Conservation (phyloP, 2,888 invertebrate species). For the Himalopsyche tibetana region DNA sequence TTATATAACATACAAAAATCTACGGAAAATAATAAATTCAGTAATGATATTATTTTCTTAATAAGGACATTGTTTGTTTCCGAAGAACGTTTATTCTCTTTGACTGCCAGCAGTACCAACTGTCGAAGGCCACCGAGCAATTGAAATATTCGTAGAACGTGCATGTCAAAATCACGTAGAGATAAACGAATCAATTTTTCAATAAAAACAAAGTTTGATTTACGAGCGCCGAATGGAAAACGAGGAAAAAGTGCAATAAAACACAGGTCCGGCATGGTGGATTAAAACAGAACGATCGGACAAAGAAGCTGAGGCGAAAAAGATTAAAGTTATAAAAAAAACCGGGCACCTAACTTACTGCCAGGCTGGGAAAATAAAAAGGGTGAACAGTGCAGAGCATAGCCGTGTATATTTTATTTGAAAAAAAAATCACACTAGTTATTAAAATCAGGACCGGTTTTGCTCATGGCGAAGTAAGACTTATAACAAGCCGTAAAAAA, state of each 20-base stretch:
- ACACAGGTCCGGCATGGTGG: neutral
- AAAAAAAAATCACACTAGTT: too few species aligned
- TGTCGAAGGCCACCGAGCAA: too few species aligned
- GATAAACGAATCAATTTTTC: neutral
- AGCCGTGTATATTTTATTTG: too few species aligned
- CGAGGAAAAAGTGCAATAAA: slow-evolving; percentile 1
- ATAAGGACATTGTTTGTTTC: too few species aligned
- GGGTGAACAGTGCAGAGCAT: too few species aligned
- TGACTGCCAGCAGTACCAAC: too few species aligned
- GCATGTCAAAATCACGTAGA: neutral
- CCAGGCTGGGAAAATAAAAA: neutral
- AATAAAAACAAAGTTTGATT: slow-evolving; percentile 29
- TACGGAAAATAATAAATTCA: too few species aligned
- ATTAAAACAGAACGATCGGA: neutral
- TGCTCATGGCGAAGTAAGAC: too few species aligned
- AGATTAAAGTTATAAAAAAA: neutral
- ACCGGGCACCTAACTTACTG: neutral
- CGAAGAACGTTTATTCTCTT: neutral
- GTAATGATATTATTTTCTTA: too few species aligned
- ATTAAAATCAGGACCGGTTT: too few species aligned
- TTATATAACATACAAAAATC: too few species aligned
- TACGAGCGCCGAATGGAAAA: neutral
- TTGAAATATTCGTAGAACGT: neutral
- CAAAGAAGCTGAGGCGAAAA: slow-evolving; percentile 9
- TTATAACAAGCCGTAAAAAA: too few species aligned